phyloP scores from a whole-genome alignment of 2,888 invertebrate species.

The Leptinotarsa rubiginosa region DNA sequence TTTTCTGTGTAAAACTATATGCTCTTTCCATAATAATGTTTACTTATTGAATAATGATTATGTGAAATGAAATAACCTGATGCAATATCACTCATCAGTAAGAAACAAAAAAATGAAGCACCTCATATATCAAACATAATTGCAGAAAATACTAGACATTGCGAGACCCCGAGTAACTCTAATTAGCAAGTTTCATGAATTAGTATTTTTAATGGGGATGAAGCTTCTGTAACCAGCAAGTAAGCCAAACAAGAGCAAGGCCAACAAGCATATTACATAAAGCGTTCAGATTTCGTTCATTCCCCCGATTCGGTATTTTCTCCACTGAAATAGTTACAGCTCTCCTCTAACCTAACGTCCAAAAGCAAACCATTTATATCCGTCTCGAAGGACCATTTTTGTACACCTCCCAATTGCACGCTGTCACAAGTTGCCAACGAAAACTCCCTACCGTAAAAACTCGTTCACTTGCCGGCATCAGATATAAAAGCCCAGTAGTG shows the following conservation, averaged over 20 bases:
- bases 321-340: neutral
- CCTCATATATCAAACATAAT: conserved; percentile 16
- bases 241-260: conserved; percentile 30
- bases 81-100: no score
- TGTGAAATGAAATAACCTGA: no score
- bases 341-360: neutral
- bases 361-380: neutral
- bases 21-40: no score
- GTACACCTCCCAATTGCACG: neutral
- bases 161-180: conserved; percentile 14
- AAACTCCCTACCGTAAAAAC: conserved; percentile 37
- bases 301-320: conserved; percentile 33
- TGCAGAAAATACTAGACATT: conserved; percentile 7
- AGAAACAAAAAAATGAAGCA: neutral
- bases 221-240: conserved; percentile 22
- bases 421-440: neutral
- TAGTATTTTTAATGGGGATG: conserved; percentile 17
- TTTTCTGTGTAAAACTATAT: no score
- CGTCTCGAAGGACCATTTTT: conserved; percentile 7
- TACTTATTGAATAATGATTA: no score
- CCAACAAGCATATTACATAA: conserved; percentile 37
- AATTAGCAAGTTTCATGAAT: conserved; percentile 25
- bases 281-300: conserved; percentile 43
- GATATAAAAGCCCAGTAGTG: conserved; percentile 51
- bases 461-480: conserved; percentile 53